Evolutionary conservation across 2,888 invertebrate genomes (phyloP), one percentile per base, ranked within the genome.

Genomic region (Antheraea assamensis): DNA sequence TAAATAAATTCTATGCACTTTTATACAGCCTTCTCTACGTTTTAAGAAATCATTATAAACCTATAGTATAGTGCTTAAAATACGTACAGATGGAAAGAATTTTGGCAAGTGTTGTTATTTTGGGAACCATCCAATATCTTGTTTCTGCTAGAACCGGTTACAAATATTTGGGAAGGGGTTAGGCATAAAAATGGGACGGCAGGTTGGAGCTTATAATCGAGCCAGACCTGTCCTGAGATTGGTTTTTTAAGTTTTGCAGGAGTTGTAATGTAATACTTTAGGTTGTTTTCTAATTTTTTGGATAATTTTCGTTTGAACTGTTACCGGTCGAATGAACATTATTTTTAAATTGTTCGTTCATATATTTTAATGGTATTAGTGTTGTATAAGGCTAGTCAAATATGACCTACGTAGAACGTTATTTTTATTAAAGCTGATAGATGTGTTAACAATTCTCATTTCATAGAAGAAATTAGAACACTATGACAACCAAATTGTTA

Each of bases 121-220:
- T 76, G 73, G 70, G 72, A 74, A 74, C 61, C 75, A 72, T 71
- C 74, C 27, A 74, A 42, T 31, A 73, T 72, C 76, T 72, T 78
- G 77, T 78, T 78, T 74, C 75, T 70, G 58, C 74, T 75, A 72
- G 73, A 83, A 83, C 85, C 80, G 80, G 84, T 83, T 79, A 74
- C 35, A 74, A 75, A 76, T 76, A 79, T 79, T 81, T 79, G 79
- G 80, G 76, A 80, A 76, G 77, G 78, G 61, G 78, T 78, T 80
- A 76, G 75, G 75, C 75, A 70, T 76, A 73, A 79, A 75, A 74
- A 68, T 75, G 73, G 79, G 74, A 79, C 78, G 78, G 73, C 77
- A 75, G 76, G 79, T 77, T 77, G 74, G 73, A 75, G 79, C 79
- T 42, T 7, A 71, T 82, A 74, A 82, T 78, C 80, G 80, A 81